Evolutionary conservation across 2,797 vertebrate species (phyloP), one percentile per base, ranked within the genome.

Genomic region (Aplochiton taeniatus): DNA sequence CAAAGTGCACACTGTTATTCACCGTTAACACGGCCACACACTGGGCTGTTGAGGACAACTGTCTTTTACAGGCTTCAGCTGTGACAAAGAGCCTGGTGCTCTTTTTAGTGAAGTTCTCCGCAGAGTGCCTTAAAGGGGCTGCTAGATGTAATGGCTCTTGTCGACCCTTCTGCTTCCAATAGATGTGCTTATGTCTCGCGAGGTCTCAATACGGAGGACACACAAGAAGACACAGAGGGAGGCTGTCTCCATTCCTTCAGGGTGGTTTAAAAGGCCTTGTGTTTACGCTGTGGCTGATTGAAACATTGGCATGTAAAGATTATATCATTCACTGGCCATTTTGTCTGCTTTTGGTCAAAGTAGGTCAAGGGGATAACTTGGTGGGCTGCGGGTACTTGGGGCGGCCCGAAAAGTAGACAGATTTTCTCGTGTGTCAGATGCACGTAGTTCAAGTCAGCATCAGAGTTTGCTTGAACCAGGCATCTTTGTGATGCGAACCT

Each of bases 181-280:
- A 70, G 68, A 69, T 62, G 83, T 61, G 68, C 84, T 87, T 76
- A 76, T 86, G 81, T 81, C 80, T 76, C 69, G 61, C 62, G 81
- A 72, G 67, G 80, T 62, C 65, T 63, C 54, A 88, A 84, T 65
- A 56, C 75, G 58, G 70, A 72, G 85, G 76, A 89, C 85, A 87
- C 81, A 83, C 78, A 85, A 71, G 65, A 75, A 88, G 73, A 14
- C 44, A 19, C 11, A 51, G 16, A 4, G 9, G 55, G 0, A 12
- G 70, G 78, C 80, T 31, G 31, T 2, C 31, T 31, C 31, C 6
- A 2, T 31, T 31, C 6, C 3, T 31, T 31, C 31, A 31, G 2
- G 2, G 72, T 70, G 73, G 77, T 88, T 90, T 91, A 92, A 90
- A 89, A 85, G 81, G 77, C 85, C 80, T 79, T 52, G 74, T 87